Base-by-base conservation (phyloP, 2,113 vertebrate genomes). In the Sceloporus tristichus region DNA sequence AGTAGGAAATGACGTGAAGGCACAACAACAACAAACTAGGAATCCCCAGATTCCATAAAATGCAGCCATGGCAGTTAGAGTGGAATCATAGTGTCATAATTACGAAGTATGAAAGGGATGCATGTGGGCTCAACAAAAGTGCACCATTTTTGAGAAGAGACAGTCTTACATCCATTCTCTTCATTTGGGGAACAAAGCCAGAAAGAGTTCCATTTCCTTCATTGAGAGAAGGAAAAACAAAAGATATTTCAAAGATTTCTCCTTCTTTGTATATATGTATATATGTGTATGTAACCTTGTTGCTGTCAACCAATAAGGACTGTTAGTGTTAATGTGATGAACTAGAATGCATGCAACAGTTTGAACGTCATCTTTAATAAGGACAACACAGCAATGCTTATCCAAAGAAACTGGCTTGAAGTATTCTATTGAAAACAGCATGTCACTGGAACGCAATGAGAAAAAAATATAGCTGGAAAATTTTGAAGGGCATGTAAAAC, bases 401-500 rank as follows among this genome's bases (percentile, higher is more conserved):
- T 19, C 83, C 34, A 54, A 90, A 62, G 13, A 90, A 78, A 81
- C 1, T 66, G 18, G 84, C 85, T 89, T 79, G 19, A 19, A 19
- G 5, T 6, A 88, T 29, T 66, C 62, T 54, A 27, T 54, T 27
- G 11, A 53, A 79, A 54, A 79, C 4, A 79, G 48, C 23, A 29
- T 66, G 88, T 18, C 9, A 4, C 27, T 56, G 73, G 1, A 25
- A 73, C 10, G 34, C 71, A 80, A 56, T 23, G 7, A 65, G 19
- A 40, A 29, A 42, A 68, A 70, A 1, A 29, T 1, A 34, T 62
- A 0, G 68, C 19, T 87, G 80, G 56, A 90, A 21, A 42, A n/a
- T 38, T 62, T 75, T 79, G 56, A 86, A 48, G n/a, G 79, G 54
- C 29, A 85, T 84, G 34, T 62, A 74, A 65, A 92, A 65, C 5